These are phyloP conservation scores for Myotis lucifugus DNA, from an alignment of 2,113 vertebrate genomes.

Conservation along the genomic window DNA sequence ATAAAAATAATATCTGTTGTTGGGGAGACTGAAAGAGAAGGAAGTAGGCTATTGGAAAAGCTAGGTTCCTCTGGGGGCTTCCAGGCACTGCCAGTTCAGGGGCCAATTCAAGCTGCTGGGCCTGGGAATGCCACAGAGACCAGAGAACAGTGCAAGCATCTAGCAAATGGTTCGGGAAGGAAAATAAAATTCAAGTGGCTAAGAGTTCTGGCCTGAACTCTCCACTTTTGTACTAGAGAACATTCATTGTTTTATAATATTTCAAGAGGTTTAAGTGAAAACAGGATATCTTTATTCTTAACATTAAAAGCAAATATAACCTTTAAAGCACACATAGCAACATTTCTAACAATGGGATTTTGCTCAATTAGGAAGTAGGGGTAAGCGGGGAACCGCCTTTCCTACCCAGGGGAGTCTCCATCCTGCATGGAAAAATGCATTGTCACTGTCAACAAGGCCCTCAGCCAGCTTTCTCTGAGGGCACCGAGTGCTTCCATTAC, in stretches of 20 bases:
- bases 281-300: slow-evolving; percentile 54
- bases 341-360: slow-evolving; percentile 52
- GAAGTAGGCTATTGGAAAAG: neutral
- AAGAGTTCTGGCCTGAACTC: neutral
- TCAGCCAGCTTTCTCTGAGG: neutral
- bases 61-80: neutral
- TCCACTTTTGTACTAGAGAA: neutral
- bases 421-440: neutral
- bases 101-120: too few species aligned
- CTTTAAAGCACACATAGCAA: neutral
- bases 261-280: slow-evolving; percentile 49
- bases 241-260: neutral
- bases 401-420: neutral
- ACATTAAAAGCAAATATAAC: slow-evolving; percentile 16
- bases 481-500: neutral
- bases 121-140: fast-evolving
- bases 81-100: neutral
- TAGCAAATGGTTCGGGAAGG: neutral
- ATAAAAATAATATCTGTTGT: neutral
- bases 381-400: neutral
- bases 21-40: neutral
- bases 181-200: neutral
- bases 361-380: neutral
- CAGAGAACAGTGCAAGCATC: fast-evolving
- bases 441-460: neutral